Percentiles rank a stretch among this genome's conserved stretches.
phyloP scores from a whole-genome alignment of 2,113 vertebrate genomes.

The Harpagus bidentatus region DNA sequence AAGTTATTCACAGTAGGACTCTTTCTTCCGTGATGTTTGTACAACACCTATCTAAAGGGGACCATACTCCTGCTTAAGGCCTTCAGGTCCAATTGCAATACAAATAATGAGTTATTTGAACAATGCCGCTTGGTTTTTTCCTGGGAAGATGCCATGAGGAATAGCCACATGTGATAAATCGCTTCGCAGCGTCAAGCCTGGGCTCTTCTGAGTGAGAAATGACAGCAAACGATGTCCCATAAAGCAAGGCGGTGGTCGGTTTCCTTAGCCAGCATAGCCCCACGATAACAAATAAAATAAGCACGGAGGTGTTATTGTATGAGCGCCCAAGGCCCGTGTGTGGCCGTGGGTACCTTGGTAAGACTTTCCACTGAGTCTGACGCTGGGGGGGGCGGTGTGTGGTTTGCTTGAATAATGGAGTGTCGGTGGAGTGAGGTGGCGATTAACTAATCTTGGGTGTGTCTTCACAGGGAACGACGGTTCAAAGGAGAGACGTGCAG shows the following conservation, averaged over 20 bases:
- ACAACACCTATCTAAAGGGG: neutral
- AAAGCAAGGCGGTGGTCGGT: neutral
- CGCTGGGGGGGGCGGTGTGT: neutral
- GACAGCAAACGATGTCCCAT: neutral
- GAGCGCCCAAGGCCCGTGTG: neutral
- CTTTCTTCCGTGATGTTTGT: neutral
- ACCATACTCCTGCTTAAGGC: neutral
- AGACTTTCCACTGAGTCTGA: constrained; percentile 33
- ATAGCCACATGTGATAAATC: neutral
- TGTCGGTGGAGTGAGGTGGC: neutral
- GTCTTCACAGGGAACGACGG: neutral
- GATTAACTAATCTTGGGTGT: constrained; percentile 8
- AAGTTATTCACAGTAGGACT: neutral
- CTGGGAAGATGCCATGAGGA: neutral
- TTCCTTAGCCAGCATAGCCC: neutral
- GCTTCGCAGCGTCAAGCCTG: neutral
- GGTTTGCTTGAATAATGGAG: neutral
- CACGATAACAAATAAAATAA: neutral
- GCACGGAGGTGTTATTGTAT: neutral
- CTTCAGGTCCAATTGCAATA: neutral
- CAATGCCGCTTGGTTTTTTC: neutral
- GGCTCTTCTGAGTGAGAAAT: neutral
- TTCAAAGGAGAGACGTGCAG: neutral
- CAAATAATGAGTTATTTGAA: neutral
- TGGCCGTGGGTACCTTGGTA: neutral